Evolutionary conservation across 2,113 vertebrate genomes (phyloP).

Genomic region (Xiphorhynchus elegans): DNA sequence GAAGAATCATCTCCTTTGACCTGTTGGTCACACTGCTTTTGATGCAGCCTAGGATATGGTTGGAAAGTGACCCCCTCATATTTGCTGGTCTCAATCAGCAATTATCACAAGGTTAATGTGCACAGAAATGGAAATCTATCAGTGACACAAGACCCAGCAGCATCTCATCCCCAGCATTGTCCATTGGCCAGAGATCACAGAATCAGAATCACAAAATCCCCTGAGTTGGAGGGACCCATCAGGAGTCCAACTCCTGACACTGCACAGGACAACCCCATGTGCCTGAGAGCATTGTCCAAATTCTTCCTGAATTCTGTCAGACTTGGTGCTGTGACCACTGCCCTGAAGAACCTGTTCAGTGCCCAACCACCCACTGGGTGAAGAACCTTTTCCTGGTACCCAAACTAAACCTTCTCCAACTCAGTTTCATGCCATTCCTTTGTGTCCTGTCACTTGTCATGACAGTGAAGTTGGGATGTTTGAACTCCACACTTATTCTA

Average conservation of each 20-base stretch:
- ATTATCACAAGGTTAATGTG: fast-evolving
- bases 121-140: neutral
- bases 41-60: neutral
- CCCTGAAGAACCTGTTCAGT: neutral
- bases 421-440: neutral
- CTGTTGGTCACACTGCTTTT: neutral
- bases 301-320: neutral
- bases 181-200: neutral
- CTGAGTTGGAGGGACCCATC: neutral
- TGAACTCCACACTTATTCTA: neutral
- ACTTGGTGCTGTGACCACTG: neutral
- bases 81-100: neutral
- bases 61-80: neutral
- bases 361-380: neutral
- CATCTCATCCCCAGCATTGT: neutral
- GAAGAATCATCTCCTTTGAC: neutral
- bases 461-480: neutral
- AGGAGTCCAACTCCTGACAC: neutral
- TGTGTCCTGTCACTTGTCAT: neutral
- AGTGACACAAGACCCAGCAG: neutral
- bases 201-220: no score
- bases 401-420: neutral
- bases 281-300: neutral
- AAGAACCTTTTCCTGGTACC: neutral
- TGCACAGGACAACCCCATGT: neutral